These are phyloP conservation scores for Enteromius unitaeniatus DNA, from an alignment of 2,797 vertebrate genomes.

Conservation along the genomic window DNA sequence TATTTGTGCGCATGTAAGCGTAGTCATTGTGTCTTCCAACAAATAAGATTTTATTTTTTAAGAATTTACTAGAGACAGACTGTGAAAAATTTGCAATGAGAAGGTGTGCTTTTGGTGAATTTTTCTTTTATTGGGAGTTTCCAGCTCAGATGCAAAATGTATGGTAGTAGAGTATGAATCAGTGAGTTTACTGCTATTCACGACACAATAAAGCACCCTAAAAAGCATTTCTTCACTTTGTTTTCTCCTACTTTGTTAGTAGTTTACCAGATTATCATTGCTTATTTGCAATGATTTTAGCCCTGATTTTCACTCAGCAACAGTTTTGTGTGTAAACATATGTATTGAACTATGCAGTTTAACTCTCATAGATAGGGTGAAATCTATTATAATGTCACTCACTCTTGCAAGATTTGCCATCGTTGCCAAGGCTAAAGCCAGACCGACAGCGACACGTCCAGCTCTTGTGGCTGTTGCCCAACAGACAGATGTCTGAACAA, in stretches of 20 bases:
- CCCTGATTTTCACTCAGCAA: neutral
- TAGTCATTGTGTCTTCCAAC: no score
- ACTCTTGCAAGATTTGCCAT: constrained; percentile 98
- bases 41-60: no score
- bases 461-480: constrained; percentile 94
- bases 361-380: neutral
- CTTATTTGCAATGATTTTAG: neutral
- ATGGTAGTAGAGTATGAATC: neutral
- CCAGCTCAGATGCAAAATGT: neutral
- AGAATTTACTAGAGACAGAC: neutral
- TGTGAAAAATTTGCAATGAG: neutral
- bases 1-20: no score
- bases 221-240: neutral
- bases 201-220: neutral
- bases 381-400: constrained; percentile 68
- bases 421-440: constrained; percentile 94
- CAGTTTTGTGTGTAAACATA: neutral
- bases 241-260: neutral
- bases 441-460: constrained; percentile 95
- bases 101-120: neutral
- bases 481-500: constrained; percentile 96
- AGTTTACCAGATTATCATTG: neutral
- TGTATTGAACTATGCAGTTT: neutral
- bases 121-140: neutral
- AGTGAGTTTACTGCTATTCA: neutral